Evolutionary conservation across 2,113 vertebrate species (phyloP), one percentile per base, ranked within the genome.

Genomic region (Peucedramus taeniatus): DNA sequence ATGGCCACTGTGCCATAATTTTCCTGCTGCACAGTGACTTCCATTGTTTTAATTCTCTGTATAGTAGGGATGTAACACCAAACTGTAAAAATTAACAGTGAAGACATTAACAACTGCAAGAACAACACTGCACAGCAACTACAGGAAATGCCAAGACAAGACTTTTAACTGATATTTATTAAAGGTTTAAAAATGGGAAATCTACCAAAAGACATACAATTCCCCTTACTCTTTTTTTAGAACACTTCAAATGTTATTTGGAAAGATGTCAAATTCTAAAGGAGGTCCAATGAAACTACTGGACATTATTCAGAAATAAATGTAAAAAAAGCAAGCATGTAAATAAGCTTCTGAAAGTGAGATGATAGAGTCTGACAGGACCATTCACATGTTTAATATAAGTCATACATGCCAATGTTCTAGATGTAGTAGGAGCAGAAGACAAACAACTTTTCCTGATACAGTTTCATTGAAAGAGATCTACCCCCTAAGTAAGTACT

Each of bases 381-480:
- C 28, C 11, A 13, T 50, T 72, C 13, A 42, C 15, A 44, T 0
- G 0, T 30, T 39, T 33, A 69, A 50, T 15, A 44, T 16, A 44
- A 77, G 37, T 50, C 37, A 66, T 11, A 50, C 10, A 57, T 6
- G 11, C 3, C 5, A 33, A 31, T 18, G 19, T 61, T 87, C 80
- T 28, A 49, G 21, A 64, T 40, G 19, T 13, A 87, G 45, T 30
- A 68, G 66, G 39, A 84, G 37, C 22, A 31, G 30, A 85, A 69
- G 28, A 64, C 18, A 88, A 81, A 42, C 23, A 69, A 37, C 28
- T 83, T 86, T 64, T 76, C 16, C 50, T 37, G 27, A 86, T 47
- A 61, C 19, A 40, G 33, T 60, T 70, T 83, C 28, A 83, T 9
- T 61, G 28, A 54, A 81, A 83, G 50, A 69, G 6, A 66, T 45